Conservation (phyloP, 2,113 vertebrate species). For the Pomatostomus ruficeps region DNA sequence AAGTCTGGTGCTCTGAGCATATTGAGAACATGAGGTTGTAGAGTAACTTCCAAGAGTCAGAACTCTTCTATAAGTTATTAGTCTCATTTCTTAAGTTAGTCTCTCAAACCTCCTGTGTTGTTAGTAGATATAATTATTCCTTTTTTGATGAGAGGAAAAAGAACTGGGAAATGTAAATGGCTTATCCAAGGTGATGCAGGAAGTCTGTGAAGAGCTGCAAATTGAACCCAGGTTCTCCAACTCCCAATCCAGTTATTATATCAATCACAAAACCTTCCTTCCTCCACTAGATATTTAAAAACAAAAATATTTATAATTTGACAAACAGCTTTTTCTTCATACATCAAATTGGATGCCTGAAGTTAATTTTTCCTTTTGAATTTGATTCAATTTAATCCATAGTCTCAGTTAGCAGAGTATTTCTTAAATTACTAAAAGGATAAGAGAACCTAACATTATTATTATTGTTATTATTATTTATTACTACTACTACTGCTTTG, state of each 20-base stretch:
- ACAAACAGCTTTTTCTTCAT: background rate
- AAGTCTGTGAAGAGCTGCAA: constrained; percentile 40
- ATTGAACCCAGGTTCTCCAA: constrained; percentile 54
- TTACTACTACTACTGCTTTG: background rate
- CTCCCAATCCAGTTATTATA: constrained; percentile 31
- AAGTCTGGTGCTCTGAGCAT: background rate
- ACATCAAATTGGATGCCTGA: background rate
- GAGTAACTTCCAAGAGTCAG: background rate
- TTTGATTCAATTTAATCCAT: background rate
- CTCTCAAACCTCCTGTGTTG: background rate
- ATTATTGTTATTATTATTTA: background rate
- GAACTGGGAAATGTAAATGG: constrained; percentile 24
- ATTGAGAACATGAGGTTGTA: background rate
- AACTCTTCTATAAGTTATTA: background rate
- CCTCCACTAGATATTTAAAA: background rate
- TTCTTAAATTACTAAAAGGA: background rate
- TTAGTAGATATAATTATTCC: background rate
- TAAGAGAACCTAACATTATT: background rate
- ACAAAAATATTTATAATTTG: background rate
- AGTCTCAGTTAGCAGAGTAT: background rate
- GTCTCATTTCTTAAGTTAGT: background rate
- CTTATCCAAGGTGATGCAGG: constrained; percentile 45
- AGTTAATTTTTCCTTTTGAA: background rate
- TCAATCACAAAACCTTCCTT: constrained; percentile 46
- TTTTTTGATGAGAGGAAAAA: constrained; percentile 15